These are phyloP conservation scores for Trileptium ribeirensis DNA, from an alignment of 2,888 invertebrate species.

Conservation along the genomic window DNA sequence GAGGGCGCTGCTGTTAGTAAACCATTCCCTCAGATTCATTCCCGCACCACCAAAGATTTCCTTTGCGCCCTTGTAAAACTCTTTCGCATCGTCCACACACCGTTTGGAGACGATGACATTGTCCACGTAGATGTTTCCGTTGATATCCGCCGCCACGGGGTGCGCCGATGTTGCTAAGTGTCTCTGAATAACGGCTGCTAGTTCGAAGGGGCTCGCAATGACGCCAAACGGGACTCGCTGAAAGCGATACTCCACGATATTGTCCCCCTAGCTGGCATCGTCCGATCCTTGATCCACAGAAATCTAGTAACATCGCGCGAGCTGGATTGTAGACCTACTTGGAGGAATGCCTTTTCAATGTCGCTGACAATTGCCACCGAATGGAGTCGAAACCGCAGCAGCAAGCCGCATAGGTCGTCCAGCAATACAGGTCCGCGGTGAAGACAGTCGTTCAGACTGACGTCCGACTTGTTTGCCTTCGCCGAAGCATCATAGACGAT, in stretches of 20 bases:
- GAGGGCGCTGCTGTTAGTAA: neutral
- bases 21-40: constrained; percentile 11
- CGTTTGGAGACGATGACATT: neutral
- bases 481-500: constrained; percentile 39
- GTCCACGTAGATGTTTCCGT: neutral
- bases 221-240: constrained; percentile 36
- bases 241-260: constrained; percentile 34
- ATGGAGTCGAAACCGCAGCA: constrained; percentile 32
- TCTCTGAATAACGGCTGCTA: constrained; percentile 28
- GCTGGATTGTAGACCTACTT: constrained; percentile 27
- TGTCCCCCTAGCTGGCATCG: constrained; percentile 20
- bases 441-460: constrained; percentile 33
- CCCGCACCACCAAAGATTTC: neutral
- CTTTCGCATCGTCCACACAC: neutral
- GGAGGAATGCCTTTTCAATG: constrained; percentile 30
- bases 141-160: neutral
- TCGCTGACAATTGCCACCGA: constrained; percentile 23
- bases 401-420: constrained; percentile 23
- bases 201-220: constrained; percentile 29
- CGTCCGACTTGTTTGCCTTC: constrained; percentile 9
- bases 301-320: constrained; percentile 28
- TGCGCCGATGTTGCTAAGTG: constrained; percentile 6
- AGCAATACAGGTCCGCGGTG: constrained; percentile 31
- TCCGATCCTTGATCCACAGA: neutral
- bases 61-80: neutral